Base-by-base conservation (phyloP, 37 sponge, comb jelly and placozoan genomes). In the Beroe ovata region DNA sequence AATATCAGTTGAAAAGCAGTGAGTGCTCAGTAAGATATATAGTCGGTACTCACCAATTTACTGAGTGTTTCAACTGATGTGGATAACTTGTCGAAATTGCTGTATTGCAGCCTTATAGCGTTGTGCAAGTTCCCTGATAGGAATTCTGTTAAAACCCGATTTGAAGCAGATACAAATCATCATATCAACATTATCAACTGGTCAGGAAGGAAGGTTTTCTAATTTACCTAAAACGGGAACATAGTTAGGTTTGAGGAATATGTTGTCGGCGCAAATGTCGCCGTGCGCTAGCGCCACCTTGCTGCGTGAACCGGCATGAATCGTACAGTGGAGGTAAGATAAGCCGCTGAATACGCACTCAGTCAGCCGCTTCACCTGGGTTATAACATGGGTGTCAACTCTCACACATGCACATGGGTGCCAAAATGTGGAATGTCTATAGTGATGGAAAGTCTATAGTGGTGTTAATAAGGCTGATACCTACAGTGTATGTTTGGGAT, bases 11-110 rank as follows among this genome's bases (percentile, higher is more conserved):
- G n/a, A n/a, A n/a, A n/a, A n/a, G n/a, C n/a, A n/a, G n/a, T n/a
- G n/a, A n/a, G n/a, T n/a, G n/a, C n/a, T n/a, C n/a, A n/a, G n/a
- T n/a, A n/a, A n/a, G n/a, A n/a, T n/a, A n/a, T n/a, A n/a, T n/a
- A n/a, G n/a, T n/a, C n/a, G 54, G 54, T 47, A 66, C 69, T 66
- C 36, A 66, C 69, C 69, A 66, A 66, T 66, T 66, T 66, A 66
- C 69, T 66, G 35, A 66, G 14, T 34, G 32, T 66, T 66, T 66
- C 69, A 66, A 66, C 69, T 66, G 69, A 66, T 32, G 69, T 66
- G 35, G 69, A 66, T 2, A 66, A 30, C 35, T 66, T 66, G 30
- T 66, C 69, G 36, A 66, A 66, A 30, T 66, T 66, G 34, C 69
- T 66, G 69, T 66, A 66, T 30, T 66, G 69, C 69, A 66, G 30